Percentiles rank a stretch among this genome's conserved stretches.
Conservation (phyloP, 1,140 invertebrate species). For the Hirudo medicinalis region DNA sequence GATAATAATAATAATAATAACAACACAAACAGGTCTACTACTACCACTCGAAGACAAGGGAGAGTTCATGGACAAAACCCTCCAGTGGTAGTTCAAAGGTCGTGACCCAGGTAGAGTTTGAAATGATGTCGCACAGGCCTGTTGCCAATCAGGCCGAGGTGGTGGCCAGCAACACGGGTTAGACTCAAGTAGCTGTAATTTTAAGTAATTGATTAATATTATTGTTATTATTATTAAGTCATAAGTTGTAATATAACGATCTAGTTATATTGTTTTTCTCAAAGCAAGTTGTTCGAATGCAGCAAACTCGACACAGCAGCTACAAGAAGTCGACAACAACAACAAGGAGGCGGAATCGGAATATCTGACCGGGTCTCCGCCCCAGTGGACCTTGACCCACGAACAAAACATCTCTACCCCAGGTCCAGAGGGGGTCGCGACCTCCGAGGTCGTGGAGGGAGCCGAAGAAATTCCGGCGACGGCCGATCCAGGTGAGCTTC, state of each 20-base stretch:
- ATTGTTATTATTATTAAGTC: not conserved
- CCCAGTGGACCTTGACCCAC: not conserved
- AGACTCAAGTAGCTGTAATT: not conserved
- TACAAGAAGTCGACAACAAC: not conserved
- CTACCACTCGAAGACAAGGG: constrained; percentile 85
- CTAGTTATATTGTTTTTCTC: too few relatives aligned
- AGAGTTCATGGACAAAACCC: constrained; percentile 94
- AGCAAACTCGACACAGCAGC: not conserved
- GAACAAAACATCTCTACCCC: not conserved
- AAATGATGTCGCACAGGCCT: constrained; percentile 27
- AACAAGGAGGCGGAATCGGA: not conserved
- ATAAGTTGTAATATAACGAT: too few relatives aligned
- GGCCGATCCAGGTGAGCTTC: too few relatives aligned
- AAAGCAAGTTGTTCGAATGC: not conserved
- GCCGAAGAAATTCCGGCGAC: too few relatives aligned
- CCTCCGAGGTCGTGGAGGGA: too few relatives aligned
- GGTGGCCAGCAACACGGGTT: not conserved
- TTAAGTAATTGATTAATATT: not conserved
- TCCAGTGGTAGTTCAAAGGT: constrained; percentile 62
- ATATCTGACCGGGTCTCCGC: not conserved
- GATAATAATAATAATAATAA: not conserved
- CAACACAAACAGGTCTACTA: constrained; percentile 56
- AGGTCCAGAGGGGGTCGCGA: not conserved
- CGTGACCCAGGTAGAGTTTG: constrained; percentile 66
- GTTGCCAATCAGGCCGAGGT: not conserved